Evolutionary conservation across 2,888 invertebrate species (phyloP).

Genomic region (Acanthoscelides obtectus): DNA sequence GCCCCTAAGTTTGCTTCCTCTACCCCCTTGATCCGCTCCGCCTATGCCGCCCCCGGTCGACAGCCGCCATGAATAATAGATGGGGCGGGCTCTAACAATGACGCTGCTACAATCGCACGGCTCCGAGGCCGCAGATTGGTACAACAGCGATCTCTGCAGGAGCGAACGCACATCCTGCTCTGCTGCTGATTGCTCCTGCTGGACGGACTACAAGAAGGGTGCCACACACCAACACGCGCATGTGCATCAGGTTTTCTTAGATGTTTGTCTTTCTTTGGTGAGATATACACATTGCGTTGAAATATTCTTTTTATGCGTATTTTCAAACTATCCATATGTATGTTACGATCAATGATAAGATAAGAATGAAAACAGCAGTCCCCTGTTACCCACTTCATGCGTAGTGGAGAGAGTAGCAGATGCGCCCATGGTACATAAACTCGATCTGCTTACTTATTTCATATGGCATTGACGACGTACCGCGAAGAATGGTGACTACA

Average conservation of each 20-base stretch:
- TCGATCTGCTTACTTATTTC: too few species aligned
- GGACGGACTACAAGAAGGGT: neutral
- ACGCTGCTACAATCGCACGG: slow-evolving; percentile 46
- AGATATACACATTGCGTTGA: too few species aligned
- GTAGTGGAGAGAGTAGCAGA: too few species aligned
- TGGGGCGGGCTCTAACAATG: slow-evolving; percentile 48
- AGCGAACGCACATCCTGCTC: neutral
- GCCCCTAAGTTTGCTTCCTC: too few species aligned
- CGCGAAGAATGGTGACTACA: too few species aligned
- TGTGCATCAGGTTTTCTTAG: too few species aligned
- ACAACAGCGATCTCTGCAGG: neutral
- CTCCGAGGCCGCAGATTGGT: neutral
- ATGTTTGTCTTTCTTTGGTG: too few species aligned
- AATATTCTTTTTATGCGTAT: neutral
- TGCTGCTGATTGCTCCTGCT: neutral
- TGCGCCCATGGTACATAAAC: too few species aligned
- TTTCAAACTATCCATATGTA: neutral
- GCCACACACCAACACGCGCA: neutral
- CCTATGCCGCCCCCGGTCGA: slow-evolving; percentile 17
- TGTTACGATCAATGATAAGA: too few species aligned
- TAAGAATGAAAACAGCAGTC: too few species aligned
- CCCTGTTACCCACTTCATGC: too few species aligned
- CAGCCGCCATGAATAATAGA: slow-evolving; percentile 44
- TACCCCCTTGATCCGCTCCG: slow-evolving; percentile 1
- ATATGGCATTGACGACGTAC: too few species aligned